These are phyloP conservation scores for Aradophagus sp. DNA, from an alignment of 1,140 invertebrate genomes.

Conservation along the genomic window DNA sequence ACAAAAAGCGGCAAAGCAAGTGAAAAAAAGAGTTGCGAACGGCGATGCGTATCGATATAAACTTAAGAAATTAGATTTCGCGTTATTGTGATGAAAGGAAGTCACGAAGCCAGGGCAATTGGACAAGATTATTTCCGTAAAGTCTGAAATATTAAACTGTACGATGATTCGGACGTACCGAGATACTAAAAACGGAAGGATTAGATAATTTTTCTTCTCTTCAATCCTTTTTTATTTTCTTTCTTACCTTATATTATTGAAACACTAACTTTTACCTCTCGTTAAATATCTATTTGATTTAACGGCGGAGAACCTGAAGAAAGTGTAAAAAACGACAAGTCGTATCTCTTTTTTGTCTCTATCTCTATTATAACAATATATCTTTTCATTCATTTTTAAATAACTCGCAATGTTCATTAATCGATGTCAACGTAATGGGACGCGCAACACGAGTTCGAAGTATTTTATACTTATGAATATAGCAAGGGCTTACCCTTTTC, in stretches of 20 bases:
- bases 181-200: conserved; percentile 35
- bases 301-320: conserved; percentile 20
- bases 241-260: too few species aligned
- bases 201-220: conserved; percentile 51
- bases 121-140: conserved; percentile 42
- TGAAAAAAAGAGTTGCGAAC: conserved; percentile 22
- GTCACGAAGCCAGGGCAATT: conserved; percentile 37
- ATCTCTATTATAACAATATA: conserved; percentile 24
- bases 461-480: conserved; percentile 54
- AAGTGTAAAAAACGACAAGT: conserved; percentile 13
- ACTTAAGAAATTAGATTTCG: conserved; percentile 38
- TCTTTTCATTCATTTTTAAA: conserved; percentile 33
- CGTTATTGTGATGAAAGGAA: conserved; percentile 29
- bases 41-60: conserved; percentile 42
- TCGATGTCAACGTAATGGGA: conserved; percentile 40
- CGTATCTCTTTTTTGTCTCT: conserved; percentile 16
- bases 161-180: conserved; percentile 22
- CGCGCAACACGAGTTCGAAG: conserved; percentile 44
- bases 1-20: conserved; percentile 6
- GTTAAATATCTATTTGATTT: conserved; percentile 6
- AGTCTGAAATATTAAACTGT: conserved; percentile 34
- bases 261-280: too few species aligned
- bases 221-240: conserved; percentile 6
- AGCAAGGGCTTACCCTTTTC: conserved; percentile 52
- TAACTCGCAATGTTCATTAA: conserved; percentile 43